phyloP scores from a whole-genome alignment of 2,888 invertebrate species.

The Scaptomyza tumidula region DNA sequence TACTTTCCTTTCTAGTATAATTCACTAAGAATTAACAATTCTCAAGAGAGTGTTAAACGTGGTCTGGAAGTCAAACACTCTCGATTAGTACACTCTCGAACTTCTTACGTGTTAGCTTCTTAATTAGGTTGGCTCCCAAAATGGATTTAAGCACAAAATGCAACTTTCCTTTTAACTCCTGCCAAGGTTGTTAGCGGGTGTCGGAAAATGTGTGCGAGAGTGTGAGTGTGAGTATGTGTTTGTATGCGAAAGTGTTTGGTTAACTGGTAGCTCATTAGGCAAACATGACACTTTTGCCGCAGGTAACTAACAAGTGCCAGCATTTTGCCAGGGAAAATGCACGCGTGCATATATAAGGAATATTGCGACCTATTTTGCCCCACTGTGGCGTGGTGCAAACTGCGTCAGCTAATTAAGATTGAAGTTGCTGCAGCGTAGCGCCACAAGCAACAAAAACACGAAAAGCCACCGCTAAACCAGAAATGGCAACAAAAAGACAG shows the following conservation, averaged over 20 bases:
- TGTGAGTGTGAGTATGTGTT: conserved; percentile 11
- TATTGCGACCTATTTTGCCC: conserved; percentile 31
- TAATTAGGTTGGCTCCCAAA: conserved; percentile 33
- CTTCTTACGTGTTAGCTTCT: conserved; percentile 10
- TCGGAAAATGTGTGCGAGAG: neutral
- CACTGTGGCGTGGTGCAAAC: conserved; percentile 61
- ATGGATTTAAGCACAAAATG: conserved; percentile 29
- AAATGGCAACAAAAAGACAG: conserved; percentile 43
- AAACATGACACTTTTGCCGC: conserved; percentile 50
- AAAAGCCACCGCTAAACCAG: conserved; percentile 25
- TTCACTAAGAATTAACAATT: conserved; percentile 6
- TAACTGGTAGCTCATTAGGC: conserved; percentile 50
- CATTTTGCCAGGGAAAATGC: conserved; percentile 31
- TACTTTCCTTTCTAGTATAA: neutral
- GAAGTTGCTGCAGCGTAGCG: conserved; percentile 65
- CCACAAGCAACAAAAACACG: conserved; percentile 30
- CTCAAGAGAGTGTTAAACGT: conserved; percentile 2
- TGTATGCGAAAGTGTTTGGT: conserved; percentile 7
- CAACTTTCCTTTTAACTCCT: conserved; percentile 8
- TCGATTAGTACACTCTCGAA: neutral
- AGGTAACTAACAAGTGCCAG: conserved; percentile 27
- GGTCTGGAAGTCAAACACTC: neutral
- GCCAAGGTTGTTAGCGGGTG: neutral
- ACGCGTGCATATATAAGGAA: conserved; percentile 46
- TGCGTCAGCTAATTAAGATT: conserved; percentile 77